Conservation (phyloP, 2,113 vertebrate species). For the Paradoxurus hermaphroditus region DNA sequence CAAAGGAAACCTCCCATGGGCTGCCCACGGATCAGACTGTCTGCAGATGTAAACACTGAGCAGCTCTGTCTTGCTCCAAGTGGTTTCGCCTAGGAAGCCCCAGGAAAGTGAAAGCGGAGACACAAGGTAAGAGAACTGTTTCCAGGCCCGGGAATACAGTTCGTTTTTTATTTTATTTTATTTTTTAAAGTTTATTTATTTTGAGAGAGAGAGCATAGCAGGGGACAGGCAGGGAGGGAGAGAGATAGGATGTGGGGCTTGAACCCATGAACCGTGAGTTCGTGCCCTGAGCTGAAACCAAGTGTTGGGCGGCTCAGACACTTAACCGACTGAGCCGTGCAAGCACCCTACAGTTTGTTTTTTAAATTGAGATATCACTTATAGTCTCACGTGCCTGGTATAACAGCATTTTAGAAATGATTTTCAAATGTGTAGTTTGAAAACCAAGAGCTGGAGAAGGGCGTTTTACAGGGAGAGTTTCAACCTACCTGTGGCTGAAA, state of each 20-base stretch:
- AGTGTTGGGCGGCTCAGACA: too few relatives aligned
- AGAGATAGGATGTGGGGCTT: too few relatives aligned
- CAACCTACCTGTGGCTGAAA: not conserved
- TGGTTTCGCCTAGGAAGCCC: not conserved
- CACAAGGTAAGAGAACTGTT: not conserved
- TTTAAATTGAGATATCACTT: not conserved
- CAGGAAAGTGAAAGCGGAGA: not conserved
- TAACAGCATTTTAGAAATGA: not conserved
- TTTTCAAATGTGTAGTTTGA: slow-evolving; percentile 39
- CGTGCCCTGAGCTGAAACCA: too few relatives aligned
- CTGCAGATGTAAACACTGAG: not conserved
- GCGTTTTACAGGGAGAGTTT: slow-evolving; percentile 46
- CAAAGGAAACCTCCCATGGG: not conserved
- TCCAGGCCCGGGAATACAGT: not conserved
- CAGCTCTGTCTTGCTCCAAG: not conserved
- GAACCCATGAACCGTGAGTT: too few relatives aligned
- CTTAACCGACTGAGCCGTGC: too few relatives aligned
- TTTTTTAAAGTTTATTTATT: not conserved
- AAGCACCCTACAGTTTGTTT: not conserved
- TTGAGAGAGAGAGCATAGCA: too few relatives aligned
- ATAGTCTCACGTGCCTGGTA: not conserved
- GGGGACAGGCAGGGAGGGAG: too few relatives aligned
- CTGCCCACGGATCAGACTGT: not conserved
- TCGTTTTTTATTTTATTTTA: not conserved
- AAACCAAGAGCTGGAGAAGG: slow-evolving; percentile 49